phyloP scores from a whole-genome alignment of 2,113 vertebrate genomes.

The Rhinogobius similis region DNA sequence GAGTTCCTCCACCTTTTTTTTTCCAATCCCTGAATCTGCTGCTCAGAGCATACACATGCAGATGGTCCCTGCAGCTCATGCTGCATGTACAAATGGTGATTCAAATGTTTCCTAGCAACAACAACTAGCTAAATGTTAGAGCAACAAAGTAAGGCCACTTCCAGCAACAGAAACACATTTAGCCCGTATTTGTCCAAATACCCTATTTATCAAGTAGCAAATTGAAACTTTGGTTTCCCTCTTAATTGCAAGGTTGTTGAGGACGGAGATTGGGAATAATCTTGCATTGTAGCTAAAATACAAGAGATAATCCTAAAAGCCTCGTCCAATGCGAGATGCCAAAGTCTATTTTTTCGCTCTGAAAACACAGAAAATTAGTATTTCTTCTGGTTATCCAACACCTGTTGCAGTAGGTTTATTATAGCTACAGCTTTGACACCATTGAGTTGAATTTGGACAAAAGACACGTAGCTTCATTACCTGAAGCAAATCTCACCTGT shows the following conservation, averaged over 20 bases:
- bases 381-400: not conserved
- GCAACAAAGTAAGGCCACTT: constrained; percentile 34
- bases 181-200: not conserved
- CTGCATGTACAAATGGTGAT: constrained; percentile 34
- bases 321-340: not conserved
- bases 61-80: not conserved
- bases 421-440: too few species aligned
- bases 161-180: constrained; percentile 17
- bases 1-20: not conserved
- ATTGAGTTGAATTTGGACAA: not conserved
- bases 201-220: constrained; percentile 8
- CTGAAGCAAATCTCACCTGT: constrained; percentile 81
- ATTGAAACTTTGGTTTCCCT: not conserved
- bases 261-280: not conserved
- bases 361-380: not conserved
- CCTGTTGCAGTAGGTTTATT: not conserved
- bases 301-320: not conserved
- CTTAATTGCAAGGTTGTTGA: not conserved
- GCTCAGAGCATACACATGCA: constrained; percentile 8
- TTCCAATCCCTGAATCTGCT: constrained; percentile 13
- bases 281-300: not conserved
- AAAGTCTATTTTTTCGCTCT: not conserved
- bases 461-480: too few species aligned
- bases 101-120: constrained; percentile 68
- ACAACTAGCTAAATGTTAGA: constrained; percentile 11